Conservation (phyloP, 2,113 vertebrate species). For the Callocephalon fimbriatum region DNA sequence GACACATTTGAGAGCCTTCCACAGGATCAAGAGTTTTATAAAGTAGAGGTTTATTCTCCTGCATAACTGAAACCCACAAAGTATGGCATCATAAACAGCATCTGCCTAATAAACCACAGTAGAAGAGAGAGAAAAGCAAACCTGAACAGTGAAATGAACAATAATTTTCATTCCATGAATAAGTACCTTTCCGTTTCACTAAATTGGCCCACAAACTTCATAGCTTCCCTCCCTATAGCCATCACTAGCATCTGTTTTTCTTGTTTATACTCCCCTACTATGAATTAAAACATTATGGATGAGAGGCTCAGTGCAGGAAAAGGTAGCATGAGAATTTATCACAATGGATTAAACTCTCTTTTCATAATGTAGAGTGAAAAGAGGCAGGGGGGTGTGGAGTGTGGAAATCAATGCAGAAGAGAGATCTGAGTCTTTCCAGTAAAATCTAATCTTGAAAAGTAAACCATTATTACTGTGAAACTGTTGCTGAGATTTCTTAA, state of each 20-base stretch:
- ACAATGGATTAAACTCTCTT: neutral
- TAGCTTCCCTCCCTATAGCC: neutral
- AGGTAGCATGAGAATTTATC: neutral
- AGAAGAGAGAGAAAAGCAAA: neutral
- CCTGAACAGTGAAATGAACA: neutral
- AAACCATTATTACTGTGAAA: neutral
- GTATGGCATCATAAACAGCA: neutral
- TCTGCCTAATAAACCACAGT: neutral
- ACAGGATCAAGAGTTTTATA: neutral
- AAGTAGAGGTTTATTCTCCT: neutral
- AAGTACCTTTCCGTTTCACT: neutral
- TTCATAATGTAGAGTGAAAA: neutral
- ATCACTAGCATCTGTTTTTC: neutral
- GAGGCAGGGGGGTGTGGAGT: rapidly evolving
- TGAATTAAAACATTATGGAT: neutral
- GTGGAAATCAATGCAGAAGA: neutral
- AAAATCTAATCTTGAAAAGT: neutral
- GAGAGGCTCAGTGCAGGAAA: neutral
- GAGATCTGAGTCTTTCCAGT: neutral
- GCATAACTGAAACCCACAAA: neutral
- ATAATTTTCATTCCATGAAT: neutral
- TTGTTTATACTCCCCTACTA: neutral
- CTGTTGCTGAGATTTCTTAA: neutral
- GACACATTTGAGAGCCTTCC: neutral
- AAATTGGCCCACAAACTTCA: neutral